Evolutionary conservation across 2,888 invertebrate genomes (phyloP).

Genomic region (Poecilus cupreus): DNA sequence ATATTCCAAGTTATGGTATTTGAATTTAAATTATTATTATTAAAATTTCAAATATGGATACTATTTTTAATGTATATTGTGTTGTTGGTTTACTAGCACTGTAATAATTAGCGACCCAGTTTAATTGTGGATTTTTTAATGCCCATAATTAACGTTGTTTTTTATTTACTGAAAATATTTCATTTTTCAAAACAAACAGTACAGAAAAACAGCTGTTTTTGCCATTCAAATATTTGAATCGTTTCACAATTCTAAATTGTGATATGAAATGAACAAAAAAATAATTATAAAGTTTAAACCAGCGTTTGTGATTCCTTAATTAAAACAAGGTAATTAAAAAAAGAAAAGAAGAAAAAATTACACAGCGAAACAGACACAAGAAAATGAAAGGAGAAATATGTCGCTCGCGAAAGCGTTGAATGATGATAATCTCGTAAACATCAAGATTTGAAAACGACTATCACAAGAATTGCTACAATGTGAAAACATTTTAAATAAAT

Average conservation of each 20-base stretch:
- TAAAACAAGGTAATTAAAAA: slow-evolving; percentile 33
- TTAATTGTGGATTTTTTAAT: too few relatives aligned
- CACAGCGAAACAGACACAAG: neutral
- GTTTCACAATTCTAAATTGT: slow-evolving; percentile 1
- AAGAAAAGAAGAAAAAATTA: neutral
- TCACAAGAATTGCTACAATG: too few relatives aligned
- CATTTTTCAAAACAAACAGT: neutral
- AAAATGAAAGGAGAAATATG: too few relatives aligned
- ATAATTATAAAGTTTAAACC: slow-evolving; percentile 35
- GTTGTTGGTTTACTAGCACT: neutral
- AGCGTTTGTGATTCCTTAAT: slow-evolving; percentile 18
- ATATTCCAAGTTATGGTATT: too few relatives aligned
- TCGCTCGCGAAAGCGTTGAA: too few relatives aligned
- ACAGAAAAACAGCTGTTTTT: neutral
- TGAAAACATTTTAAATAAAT: too few relatives aligned
- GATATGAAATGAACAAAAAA: slow-evolving; percentile 27
- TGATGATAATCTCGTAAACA: too few relatives aligned
- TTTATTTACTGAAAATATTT: neutral
- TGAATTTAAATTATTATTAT: too few relatives aligned
- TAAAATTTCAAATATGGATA: too few relatives aligned
- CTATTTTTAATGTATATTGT: too few relatives aligned
- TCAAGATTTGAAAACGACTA: too few relatives aligned
- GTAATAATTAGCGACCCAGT: neutral
- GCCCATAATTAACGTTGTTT: neutral
- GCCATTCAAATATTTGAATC: slow-evolving; percentile 17